Base-by-base conservation (phyloP, 2,113 vertebrate species). In the Caloenas nicobarica region DNA sequence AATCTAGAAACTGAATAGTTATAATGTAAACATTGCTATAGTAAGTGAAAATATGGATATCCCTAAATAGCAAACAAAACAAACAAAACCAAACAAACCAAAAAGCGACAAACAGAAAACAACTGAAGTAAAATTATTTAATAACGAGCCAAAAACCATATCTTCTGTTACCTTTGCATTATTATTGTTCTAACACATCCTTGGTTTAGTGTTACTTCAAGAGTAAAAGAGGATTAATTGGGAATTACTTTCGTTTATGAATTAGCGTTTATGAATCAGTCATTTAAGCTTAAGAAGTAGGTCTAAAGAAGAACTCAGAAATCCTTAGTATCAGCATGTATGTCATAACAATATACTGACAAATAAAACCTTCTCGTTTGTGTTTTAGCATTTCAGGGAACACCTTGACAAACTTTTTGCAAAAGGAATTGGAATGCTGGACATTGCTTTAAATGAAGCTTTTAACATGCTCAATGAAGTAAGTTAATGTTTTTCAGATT, bases 341-440 rank as follows among this genome's bases (percentile, higher is more conserved):
- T n/a, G 8, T 48, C 79, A 18, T 54, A 54, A 73, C 4, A 77
- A 13, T 42, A 26, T 58, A 23, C 5, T 77, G 79, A 86, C 46
- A 89, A 84, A 66, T 40, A 40, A 88, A 89, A 68, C 25, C 18
- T 26, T 65, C 40, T 69, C 48, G 44, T 96, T 88, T 69, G 36
- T 62, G 58, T 97, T 97, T 77, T 97, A 99, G 99, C 99, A 99
- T 97, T 99, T 99, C 98, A 98, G 99, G 94, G 98, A 99, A 91
- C 99, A 99, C 86, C 98, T 99, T 36, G 98, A 99, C 93, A 99
- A 99, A 96, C 98, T 99, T 89, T 98, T 98, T 94, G 99, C 99
- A 80, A 99, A 99, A 97, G 99, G 99, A 89, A 99, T 99, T 14
- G 99, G 99, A 73, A 99, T 99, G 99, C 97, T 99, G 97, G 99